Percentiles rank a stretch among this genome's conserved stretches.
Evolutionary conservation across 92 coral and sea anemone species (phyloP).

Genomic region (Metridium senile): DNA sequence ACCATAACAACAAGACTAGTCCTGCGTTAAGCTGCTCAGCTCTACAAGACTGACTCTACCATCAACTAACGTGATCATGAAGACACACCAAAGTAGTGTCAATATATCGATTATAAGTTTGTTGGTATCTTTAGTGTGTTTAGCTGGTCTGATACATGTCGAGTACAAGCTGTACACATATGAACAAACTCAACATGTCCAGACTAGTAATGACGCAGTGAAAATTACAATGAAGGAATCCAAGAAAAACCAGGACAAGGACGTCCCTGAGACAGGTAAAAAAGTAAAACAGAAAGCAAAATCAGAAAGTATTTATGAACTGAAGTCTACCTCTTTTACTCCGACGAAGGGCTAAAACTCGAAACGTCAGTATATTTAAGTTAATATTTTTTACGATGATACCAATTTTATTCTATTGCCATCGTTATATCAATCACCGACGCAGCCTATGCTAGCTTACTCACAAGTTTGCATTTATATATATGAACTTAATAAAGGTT

Average conservation of each 20-base stretch:
- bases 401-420: no score
- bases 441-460: no score
- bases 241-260: no score
- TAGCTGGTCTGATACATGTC: slow-evolving; percentile 17
- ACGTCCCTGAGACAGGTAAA: not conserved
- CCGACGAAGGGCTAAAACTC: no score
- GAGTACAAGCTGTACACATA: slow-evolving; percentile 24
- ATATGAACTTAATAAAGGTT: no score
- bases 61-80: slow-evolving; percentile 7
- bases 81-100: not conserved
- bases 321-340: no score
- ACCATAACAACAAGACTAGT: slow-evolving; percentile 1
- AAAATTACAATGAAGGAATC: not conserved
- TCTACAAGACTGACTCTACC: no score
- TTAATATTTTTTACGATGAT: no score
- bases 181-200: not conserved
- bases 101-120: slow-evolving; percentile 13
- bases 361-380: no score
- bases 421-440: no score
- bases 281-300: not conserved
- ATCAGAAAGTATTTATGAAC: not conserved
- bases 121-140: slow-evolving; percentile 15
- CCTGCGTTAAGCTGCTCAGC: no score
- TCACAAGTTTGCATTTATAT: no score
- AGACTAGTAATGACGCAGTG: not conserved